phyloP scores from a whole-genome alignment of 1,140 invertebrate genomes.

The Formica selysi region DNA sequence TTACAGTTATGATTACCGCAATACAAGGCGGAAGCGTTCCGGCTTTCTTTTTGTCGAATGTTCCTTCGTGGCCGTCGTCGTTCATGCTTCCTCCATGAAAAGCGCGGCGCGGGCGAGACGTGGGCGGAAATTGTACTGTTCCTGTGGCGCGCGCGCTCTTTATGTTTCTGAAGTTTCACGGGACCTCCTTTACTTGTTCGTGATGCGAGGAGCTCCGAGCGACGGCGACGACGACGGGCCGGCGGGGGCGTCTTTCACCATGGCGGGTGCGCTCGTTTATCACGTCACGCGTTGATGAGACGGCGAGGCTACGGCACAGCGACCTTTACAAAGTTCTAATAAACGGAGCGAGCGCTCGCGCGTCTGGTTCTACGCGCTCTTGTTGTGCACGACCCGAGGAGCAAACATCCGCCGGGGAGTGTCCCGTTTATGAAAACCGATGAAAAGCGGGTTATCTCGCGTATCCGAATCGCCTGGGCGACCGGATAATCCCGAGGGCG shows the following conservation, averaged over 20 bases:
- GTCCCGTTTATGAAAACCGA: conserved; percentile 50
- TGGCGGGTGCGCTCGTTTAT: conserved; percentile 56
- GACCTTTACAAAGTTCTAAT: conserved; percentile 63
- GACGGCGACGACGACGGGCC: conserved; percentile 9
- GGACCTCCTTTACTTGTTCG: conserved; percentile 35
- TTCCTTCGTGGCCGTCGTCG: conserved; percentile 15
- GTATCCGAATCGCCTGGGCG: not conserved
- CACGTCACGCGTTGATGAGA: conserved; percentile 64
- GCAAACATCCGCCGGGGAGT: conserved; percentile 19
- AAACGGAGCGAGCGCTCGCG: conserved; percentile 27
- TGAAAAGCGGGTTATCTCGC: conserved; percentile 50
- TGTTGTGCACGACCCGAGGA: conserved; percentile 30
- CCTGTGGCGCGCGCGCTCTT: conserved; percentile 31
- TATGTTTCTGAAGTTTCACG: conserved; percentile 59
- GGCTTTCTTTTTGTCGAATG: conserved; percentile 1
- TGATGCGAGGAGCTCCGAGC: conserved; percentile 52
- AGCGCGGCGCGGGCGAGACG: conserved; percentile 23
- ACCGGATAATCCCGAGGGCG: conserved; percentile 21
- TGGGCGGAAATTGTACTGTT: conserved; percentile 58
- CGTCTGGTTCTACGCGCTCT: conserved; percentile 4
- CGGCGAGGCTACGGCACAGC: conserved; percentile 40
- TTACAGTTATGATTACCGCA: conserved; percentile 28
- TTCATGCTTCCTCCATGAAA: conserved; percentile 35
- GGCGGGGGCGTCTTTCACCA: conserved; percentile 36
- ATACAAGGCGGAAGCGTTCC: conserved; percentile 10